Base-by-base conservation (phyloP, 2,797 vertebrate genomes). In the Sitta carolinensis region DNA sequence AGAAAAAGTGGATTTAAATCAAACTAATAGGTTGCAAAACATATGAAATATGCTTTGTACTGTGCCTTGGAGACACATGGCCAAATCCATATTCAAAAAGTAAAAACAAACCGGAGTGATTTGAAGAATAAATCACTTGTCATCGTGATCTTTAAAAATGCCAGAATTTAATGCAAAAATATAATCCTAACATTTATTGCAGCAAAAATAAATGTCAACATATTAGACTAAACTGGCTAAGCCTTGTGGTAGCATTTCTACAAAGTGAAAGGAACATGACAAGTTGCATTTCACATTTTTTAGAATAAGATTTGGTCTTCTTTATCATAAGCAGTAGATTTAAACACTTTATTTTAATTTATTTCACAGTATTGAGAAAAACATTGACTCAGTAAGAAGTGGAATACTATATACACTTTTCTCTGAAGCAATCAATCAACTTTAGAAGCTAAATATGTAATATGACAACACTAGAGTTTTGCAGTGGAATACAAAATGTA, bases 181-280 rank as follows among this genome's bases (percentile, higher is more conserved):
- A 98, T 98, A 98, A 98, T 98, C 97, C 97, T 97, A 98, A 97
- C 97, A 98, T 97, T 98, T 98, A 98, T 98, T 98, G 97, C 97
- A 96, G 97, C 94, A 98, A 98, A 98, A 98, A 98, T 98, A 98
- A 98, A 98, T 98, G 98, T 97, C 97, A 98, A 97, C 97, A 97
- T 98, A 98, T 98, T 98, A 98, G 97, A 97, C 96, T 97, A 97
- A 98, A 98, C 98, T 96, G 97, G 96, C 90, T 94, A 98, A 98
- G 97, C 94, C 96, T 97, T 94, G 97, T 97, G 97, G 97, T 97
- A 98, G 97, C 96, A 96, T 97, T 98, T 98, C 97, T 97, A 92
- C 82, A 89, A 97, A 97, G 94, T 97, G 97, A 98, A 97, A 98
- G 77, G 92, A 97, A 97, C 96, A 98, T 97, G 98, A 98, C 98